Evolutionary conservation across 1,140 invertebrate species (phyloP).

Genomic region (Meloidogyne floridensis): DNA sequence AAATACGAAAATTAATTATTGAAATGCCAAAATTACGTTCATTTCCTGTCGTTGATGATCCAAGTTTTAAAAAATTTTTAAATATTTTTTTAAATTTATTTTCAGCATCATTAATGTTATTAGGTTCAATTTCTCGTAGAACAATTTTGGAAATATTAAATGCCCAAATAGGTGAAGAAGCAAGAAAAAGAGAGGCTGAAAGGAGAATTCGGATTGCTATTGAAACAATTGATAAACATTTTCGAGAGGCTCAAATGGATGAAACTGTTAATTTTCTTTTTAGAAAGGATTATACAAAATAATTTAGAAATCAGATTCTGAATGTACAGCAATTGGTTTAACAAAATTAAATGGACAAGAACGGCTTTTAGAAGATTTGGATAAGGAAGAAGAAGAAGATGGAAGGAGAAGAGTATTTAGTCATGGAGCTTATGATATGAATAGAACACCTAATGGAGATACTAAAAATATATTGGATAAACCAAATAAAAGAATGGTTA

Average conservation of each 20-base stretch:
- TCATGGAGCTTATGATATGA: slow-evolving; percentile 8
- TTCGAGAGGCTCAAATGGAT: slow-evolving; percentile 44
- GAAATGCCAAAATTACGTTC: slow-evolving; percentile 54
- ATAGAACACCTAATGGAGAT: slow-evolving; percentile 1
- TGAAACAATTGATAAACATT: slow-evolving; percentile 63
- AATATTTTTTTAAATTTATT: slow-evolving; percentile 2
- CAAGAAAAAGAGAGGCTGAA: slow-evolving; percentile 59
- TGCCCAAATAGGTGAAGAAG: slow-evolving; percentile 59
- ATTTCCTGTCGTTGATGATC: slow-evolving; percentile 62
- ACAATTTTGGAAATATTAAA: slow-evolving; percentile 56
- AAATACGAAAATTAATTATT: slow-evolving; percentile 56
- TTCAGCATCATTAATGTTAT: slow-evolving; percentile 62
- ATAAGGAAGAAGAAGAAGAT: background rate
- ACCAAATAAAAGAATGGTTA: background rate
- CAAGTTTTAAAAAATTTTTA: slow-evolving; percentile 27
- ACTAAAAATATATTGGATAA: background rate
- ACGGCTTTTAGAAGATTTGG: slow-evolving; percentile 10
- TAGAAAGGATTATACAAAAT: background rate
- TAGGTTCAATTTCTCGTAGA: slow-evolving; percentile 59
- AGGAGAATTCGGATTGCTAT: slow-evolving; percentile 57
- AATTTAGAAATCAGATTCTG: slow-evolving; percentile 6
- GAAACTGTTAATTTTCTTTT: background rate
- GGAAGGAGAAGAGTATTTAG: background rate
- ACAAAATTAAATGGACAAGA: background rate
- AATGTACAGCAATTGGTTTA: background rate